Percentiles rank a stretch among this genome's conserved stretches.
Conservation (phyloP, 1,140 invertebrate genomes). For the Harlomillsia oculata region DNA sequence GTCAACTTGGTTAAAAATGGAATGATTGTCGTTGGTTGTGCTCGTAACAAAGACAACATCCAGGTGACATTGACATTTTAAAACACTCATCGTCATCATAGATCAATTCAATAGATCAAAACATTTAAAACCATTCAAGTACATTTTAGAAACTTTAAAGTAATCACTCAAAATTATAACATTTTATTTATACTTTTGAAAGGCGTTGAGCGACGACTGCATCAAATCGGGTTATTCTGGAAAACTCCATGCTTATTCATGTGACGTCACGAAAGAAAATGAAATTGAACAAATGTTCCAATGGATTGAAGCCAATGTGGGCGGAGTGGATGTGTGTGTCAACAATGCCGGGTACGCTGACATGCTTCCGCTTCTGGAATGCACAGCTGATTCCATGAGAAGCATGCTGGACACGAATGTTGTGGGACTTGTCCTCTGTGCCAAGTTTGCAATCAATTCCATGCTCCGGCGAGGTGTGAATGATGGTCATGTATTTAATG, state of each 20-base stretch:
- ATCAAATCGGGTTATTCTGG: constrained; percentile 31
- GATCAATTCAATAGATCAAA: too few relatives aligned
- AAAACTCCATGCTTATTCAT: constrained; percentile 46
- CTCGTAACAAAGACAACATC: too few relatives aligned
- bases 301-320: constrained; percentile 50
- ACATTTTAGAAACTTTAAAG: too few relatives aligned
- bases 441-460: constrained; percentile 51
- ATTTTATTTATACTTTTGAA: not conserved
- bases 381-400: constrained; percentile 12
- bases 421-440: constrained; percentile 54
- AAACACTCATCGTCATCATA: too few relatives aligned
- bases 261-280: constrained; percentile 55
- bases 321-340: constrained; percentile 58
- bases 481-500: constrained; percentile 56
- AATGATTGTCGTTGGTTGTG: constrained; percentile 49
- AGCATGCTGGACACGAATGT: constrained; percentile 54
- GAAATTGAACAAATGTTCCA: constrained; percentile 57
- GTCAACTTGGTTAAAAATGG: constrained; percentile 49
- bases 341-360: constrained; percentile 58
- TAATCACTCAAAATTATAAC: too few relatives aligned
- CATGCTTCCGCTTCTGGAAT: constrained; percentile 6
- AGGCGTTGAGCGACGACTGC: not conserved
- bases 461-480: constrained; percentile 53
- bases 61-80: not conserved
- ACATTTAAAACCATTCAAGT: too few relatives aligned